Evolutionary conservation across 2,113 vertebrate genomes (phyloP).

Genomic region (Taxidea taxus): DNA sequence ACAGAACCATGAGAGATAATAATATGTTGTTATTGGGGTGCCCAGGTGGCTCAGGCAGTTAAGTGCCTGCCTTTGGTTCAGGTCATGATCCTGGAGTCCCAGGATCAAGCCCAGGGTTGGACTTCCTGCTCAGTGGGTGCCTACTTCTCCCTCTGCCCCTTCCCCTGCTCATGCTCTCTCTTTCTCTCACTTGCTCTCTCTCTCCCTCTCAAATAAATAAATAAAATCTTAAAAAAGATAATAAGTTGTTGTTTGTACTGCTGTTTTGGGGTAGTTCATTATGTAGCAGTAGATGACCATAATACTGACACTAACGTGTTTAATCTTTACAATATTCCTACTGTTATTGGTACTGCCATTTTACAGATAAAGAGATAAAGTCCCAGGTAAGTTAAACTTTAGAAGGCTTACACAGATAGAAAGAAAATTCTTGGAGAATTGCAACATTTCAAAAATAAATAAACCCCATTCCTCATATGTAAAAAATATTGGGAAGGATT

Average conservation of each 20-base stretch:
- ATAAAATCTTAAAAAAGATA: not conserved
- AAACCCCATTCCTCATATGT: not conserved
- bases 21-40: not conserved
- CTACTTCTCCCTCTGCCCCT: not conserved
- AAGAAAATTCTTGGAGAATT: conserved; percentile 5
- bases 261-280: not conserved
- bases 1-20: not conserved
- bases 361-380: not conserved
- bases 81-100: not conserved
- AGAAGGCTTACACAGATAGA: not conserved
- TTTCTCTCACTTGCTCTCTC: not conserved
- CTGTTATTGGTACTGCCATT: not conserved
- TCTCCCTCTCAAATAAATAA: too few species aligned
- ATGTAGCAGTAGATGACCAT: not conserved
- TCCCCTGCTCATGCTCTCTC: not conserved
- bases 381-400: not conserved
- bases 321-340: not conserved
- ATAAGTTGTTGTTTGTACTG: not conserved
- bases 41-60: not conserved
- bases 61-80: not conserved
- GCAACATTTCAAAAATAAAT: not conserved
- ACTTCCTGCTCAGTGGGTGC: not conserved
- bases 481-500: not conserved
- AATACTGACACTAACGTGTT: not conserved
- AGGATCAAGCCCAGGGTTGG: not conserved